Evolutionary conservation across 2,888 invertebrate species (phyloP), one percentile per base, ranked within the genome.

Genomic region (Chaitophorus viminalis): DNA sequence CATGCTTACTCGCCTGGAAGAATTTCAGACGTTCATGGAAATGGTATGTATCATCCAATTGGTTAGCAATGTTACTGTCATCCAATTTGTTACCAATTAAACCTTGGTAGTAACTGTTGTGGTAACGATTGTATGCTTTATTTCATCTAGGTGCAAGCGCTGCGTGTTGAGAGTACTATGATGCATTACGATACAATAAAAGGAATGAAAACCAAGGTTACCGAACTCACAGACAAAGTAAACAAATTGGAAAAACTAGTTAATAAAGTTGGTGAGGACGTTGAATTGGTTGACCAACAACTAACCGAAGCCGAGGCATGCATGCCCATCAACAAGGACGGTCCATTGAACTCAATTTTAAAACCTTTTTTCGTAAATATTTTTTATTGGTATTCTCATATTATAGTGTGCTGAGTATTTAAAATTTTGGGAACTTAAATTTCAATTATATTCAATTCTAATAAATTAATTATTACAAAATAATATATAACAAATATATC

Each of bases 11-110:
- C 39, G 87, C 8, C 31, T 87, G 18, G 87, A 87, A 81, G 87
- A 87, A 46, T 87, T 87, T 46, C 87, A 87, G 39, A 87, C 87
- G n/a, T 87, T 87, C 29, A 87, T 81, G 87, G 87, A 87, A 81
- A 87, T 87, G 87, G 87, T 81, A 18, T 29, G 18, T 52, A 9
- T 21, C 17, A 8, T 70, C 5, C 29, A 17, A 4, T 3, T 4
- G 11, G 70, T 70, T 3, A 21, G 5, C 54, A 18, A 9, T 46
- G 11, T 46, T 11, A 11, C 46, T 46, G 46, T 46, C 6, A 5
- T 21, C 25, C 21, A 60, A 2, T 5, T 25, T 18, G 60, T 60
- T 18, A 60, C 21, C 25, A 5, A 60, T 60, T n/a, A 6, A 8
- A 29, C 29, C 72, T 17, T 31, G 33, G 31, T 70, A 3, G 4